A percentile compares a stretch with the other conserved stretches of the same genome.
Conservation (phyloP, 2,888 invertebrate genomes). For the Nymphalis urticae region DNA sequence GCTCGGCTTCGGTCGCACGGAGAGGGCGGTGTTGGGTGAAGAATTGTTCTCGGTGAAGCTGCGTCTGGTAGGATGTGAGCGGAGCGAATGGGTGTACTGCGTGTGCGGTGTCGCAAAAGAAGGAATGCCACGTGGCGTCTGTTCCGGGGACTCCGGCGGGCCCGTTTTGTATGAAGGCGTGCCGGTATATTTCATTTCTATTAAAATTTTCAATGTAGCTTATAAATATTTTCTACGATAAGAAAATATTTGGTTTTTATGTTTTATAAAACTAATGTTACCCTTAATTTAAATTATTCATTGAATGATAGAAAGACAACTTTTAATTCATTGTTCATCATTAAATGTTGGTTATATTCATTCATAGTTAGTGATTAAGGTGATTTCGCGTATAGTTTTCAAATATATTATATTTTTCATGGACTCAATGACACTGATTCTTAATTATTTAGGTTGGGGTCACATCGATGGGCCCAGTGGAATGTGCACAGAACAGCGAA, state of each 20-base stretch:
- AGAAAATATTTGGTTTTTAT: too few species aligned
- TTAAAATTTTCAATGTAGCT: too few species aligned
- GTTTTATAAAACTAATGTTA: too few species aligned
- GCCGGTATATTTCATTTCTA: not conserved
- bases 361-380: too few species aligned
- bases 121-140: conserved; percentile 54
- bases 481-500: conserved; percentile 47
- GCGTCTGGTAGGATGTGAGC: conserved; percentile 55
- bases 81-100: conserved; percentile 57
- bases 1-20: conserved; percentile 67
- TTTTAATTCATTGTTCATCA: too few species aligned
- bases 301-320: too few species aligned
- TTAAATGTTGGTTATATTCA: too few species aligned
- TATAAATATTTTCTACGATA: too few species aligned
- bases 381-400: too few species aligned
- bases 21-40: conserved; percentile 53
- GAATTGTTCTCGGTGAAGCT: conserved; percentile 57
- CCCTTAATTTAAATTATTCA: too few species aligned
- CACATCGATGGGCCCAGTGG: conserved; percentile 66
- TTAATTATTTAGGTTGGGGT: conserved; percentile 52
- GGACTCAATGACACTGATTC: not conserved
- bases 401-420: too few species aligned
- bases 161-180: conserved; percentile 56
- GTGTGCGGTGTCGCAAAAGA: conserved; percentile 50
- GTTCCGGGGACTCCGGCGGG: conserved; percentile 73